Evolutionary conservation across 2,113 vertebrate genomes (phyloP).

Genomic region (Bufo gargarizans): DNA sequence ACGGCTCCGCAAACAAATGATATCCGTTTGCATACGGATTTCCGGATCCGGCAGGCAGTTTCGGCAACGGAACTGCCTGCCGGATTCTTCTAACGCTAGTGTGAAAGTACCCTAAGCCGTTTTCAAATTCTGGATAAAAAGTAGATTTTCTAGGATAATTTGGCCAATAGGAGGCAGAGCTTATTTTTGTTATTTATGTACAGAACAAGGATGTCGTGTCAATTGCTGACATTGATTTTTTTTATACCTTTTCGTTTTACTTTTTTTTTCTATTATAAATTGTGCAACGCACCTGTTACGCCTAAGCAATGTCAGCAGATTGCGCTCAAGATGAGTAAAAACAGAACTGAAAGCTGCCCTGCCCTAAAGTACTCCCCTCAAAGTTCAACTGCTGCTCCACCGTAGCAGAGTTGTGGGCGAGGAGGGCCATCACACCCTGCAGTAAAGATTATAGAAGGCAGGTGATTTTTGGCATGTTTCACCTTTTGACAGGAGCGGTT

Average conservation of each 20-base stretch:
- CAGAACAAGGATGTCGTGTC: not conserved
- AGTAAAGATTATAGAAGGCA: constrained; percentile 47
- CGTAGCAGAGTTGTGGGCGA: not conserved
- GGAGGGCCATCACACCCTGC: constrained; percentile 7
- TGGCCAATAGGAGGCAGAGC: not conserved
- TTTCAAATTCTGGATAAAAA: too few species aligned
- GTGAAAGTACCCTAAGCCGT: too few species aligned
- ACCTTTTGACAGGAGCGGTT: constrained; percentile 15
- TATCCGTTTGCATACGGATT: too few species aligned
- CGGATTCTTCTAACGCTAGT: too few species aligned
- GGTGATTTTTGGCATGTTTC: not conserved
- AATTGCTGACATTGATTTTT: too few species aligned
- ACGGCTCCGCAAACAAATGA: too few species aligned
- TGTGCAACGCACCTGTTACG: not conserved
- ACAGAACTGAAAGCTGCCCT: constrained; percentile 4
- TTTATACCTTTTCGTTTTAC: too few species aligned
- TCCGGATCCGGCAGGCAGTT: too few species aligned
- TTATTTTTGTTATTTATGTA: not conserved
- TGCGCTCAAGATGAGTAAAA: constrained; percentile 1
- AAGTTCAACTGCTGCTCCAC: not conserved
- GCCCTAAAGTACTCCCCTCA: not conserved
- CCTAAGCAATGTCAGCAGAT: not conserved
- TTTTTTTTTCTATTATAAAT: not conserved
- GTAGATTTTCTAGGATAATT: not conserved
- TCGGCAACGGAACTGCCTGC: too few species aligned